phyloP scores from a whole-genome alignment of 2,797 vertebrate genomes.

The Pangasius sanitwongsei region DNA sequence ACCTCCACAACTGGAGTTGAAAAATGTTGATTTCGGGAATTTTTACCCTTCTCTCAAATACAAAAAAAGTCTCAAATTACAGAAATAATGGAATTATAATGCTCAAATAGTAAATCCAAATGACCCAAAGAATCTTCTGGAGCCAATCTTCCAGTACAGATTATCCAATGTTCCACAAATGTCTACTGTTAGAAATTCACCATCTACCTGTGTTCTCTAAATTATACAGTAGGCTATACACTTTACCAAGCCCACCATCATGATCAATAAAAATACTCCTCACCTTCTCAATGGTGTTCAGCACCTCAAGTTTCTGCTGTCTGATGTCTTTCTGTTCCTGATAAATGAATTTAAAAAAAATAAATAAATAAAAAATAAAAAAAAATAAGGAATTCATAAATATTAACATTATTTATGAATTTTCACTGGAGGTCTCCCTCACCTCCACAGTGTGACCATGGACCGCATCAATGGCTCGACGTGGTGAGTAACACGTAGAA shows the following conservation, averaged over 20 bases:
- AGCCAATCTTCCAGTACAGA: not conserved
- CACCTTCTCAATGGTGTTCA: constrained; percentile 89
- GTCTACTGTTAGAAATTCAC: not conserved
- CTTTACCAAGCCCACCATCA: not conserved
- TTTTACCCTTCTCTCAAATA: not conserved
- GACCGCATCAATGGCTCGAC: constrained; percentile 90
- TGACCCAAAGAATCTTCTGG: not conserved
- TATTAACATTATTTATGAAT: not conserved
- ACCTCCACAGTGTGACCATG: constrained; percentile 75
- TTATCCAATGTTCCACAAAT: not conserved
- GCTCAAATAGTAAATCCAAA: not conserved
- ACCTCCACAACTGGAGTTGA: not conserved
- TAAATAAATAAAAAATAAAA: too few species aligned
- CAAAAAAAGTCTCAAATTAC: not conserved
- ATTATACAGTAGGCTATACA: not conserved
- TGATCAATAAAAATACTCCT: not conserved
- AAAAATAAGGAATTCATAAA: not conserved
- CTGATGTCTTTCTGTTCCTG: constrained; percentile 80
- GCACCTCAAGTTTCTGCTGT: constrained; percentile 80
- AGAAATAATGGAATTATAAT: not conserved
- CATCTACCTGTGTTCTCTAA: not conserved
- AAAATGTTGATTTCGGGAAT: not conserved
- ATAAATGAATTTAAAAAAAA: not conserved
- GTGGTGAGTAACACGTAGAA: constrained; percentile 93
- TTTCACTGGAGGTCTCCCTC: not conserved